A percentile compares a stretch with the other conserved stretches of the same genome.
Evolutionary conservation across 2,888 invertebrate species (phyloP).

Genomic region (Pteria penguin): DNA sequence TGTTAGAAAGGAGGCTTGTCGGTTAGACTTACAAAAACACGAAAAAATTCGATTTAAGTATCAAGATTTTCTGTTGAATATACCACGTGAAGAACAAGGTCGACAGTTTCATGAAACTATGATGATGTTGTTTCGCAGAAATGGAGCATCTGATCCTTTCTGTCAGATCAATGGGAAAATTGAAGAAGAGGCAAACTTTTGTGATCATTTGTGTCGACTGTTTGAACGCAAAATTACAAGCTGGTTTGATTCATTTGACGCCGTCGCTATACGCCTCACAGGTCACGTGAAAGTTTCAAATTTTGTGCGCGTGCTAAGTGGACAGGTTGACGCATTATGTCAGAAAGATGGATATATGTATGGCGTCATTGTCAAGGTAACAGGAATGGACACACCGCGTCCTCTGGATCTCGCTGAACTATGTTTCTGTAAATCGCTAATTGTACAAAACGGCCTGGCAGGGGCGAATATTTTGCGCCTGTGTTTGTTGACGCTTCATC

Average conservation of each 20-base stretch:
- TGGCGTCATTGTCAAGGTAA: slow-evolving; percentile 66
- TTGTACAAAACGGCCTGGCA: slow-evolving; percentile 69
- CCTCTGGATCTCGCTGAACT: slow-evolving; percentile 71
- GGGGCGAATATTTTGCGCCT: slow-evolving; percentile 57
- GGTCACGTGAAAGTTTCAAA: slow-evolving; percentile 72
- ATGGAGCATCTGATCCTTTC: slow-evolving; percentile 67
- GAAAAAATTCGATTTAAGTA: slow-evolving; percentile 64
- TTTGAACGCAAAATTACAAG: slow-evolving; percentile 67
- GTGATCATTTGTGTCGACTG: slow-evolving; percentile 62
- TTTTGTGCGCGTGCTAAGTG: slow-evolving; percentile 67
- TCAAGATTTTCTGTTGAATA: slow-evolving; percentile 60
- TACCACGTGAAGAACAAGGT: slow-evolving; percentile 66
- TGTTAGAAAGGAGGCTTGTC: slow-evolving; percentile 65
- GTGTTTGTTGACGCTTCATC: slow-evolving; percentile 64
- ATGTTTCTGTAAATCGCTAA: slow-evolving; percentile 67
- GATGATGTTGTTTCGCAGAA: slow-evolving; percentile 55
- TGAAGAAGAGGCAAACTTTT: slow-evolving; percentile 51
- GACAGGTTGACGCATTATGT: slow-evolving; percentile 64
- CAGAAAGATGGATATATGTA: slow-evolving; percentile 58
- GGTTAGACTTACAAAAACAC: slow-evolving; percentile 67
- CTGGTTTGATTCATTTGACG: slow-evolving; percentile 70
- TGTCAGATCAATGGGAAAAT: slow-evolving; percentile 46
- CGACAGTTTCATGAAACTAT: slow-evolving; percentile 65
- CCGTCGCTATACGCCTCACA: slow-evolving; percentile 66
- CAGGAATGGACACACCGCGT: slow-evolving; percentile 66